Base-by-base conservation (phyloP, 2,888 invertebrate genomes). In the Asteroscopus sphinx region DNA sequence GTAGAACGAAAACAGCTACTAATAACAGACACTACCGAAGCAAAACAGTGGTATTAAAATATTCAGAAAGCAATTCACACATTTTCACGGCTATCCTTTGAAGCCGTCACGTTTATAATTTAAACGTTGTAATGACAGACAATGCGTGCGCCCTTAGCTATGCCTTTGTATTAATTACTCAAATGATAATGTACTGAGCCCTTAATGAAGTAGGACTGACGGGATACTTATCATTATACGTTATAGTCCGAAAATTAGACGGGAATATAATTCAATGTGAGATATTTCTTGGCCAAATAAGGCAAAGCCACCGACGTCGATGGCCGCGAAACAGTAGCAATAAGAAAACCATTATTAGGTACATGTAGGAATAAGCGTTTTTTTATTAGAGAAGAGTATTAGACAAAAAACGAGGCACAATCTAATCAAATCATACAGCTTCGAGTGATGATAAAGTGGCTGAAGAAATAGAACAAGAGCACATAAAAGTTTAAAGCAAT, bases 121-220 rank as follows among this genome's bases (percentile, higher is more conserved):
- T 70, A 74, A 48, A 41, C 47, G 36, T 60, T 54, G 52, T 75
- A 67, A 77, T 77, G 71, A 79, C 62, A 79, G 67, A 78, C 72
- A 76, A 77, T 74, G 66, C 58, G 55, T 39, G 17, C 49, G 53
- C 74, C 79, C 67, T 28, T 13, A 67, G 77, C 69, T 53, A 48
- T 64, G 59, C 65, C 77, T 81, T 80, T 77, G 78, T 78, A 78
- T 76, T 78, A 79, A 80, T 59, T 59, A 70, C 58, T 67, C 37
- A 52, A 46, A 63, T 33, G 45, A 67, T 67, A 58, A 68, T 56
- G 39, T 41, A 16, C 51, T 35, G 17, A 35, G 32, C 1, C 15
- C 33, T 35, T 60, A 58, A 74, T 53, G 35, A 57, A 13, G 3
- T 13, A 13, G 2, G n/a, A 56, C 21, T 45, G 16, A 26, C 2